Evolutionary conservation across 1,140 invertebrate species (phyloP).

Genomic region (Nasonia vitripennis): DNA sequence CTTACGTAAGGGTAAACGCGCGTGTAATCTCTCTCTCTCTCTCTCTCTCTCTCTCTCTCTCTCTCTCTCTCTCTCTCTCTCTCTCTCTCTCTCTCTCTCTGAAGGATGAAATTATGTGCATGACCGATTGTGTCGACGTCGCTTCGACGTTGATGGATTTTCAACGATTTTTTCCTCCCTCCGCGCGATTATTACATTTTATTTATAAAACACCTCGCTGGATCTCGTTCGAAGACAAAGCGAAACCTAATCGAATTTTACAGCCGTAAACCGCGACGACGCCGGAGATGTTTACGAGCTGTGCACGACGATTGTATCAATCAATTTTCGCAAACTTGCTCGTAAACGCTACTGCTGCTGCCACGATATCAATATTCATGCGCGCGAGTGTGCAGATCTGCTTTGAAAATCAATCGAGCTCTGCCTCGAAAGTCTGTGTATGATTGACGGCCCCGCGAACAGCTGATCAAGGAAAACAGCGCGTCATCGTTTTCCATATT

Average conservation of each 20-base stretch:
- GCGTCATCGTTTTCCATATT: conserved; percentile 2
- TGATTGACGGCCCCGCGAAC: background rate
- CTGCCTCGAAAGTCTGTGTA: background rate
- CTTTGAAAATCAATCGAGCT: conserved; percentile 4
- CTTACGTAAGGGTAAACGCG: background rate
- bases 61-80: too few species aligned
- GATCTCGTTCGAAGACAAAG: background rate
- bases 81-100: too few species aligned
- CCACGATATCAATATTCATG: background rate
- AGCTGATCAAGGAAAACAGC: conserved; percentile 3
- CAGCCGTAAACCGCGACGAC: background rate
- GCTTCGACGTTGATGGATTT: background rate
- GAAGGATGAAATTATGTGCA: too few species aligned
- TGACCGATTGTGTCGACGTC: too few species aligned
- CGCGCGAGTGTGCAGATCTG: background rate
- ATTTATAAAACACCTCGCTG: too few species aligned
- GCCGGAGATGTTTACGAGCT: background rate
- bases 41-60: too few species aligned
- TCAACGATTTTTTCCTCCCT: background rate
- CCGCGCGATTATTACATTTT: too few species aligned
- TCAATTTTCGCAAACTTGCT: conserved; percentile 20
- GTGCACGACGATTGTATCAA: background rate
- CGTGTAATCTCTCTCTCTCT: too few species aligned
- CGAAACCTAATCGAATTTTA: background rate
- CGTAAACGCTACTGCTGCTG: background rate